Evolutionary conservation across 2,113 vertebrate genomes (phyloP).

Genomic region (Labrus mixtus): DNA sequence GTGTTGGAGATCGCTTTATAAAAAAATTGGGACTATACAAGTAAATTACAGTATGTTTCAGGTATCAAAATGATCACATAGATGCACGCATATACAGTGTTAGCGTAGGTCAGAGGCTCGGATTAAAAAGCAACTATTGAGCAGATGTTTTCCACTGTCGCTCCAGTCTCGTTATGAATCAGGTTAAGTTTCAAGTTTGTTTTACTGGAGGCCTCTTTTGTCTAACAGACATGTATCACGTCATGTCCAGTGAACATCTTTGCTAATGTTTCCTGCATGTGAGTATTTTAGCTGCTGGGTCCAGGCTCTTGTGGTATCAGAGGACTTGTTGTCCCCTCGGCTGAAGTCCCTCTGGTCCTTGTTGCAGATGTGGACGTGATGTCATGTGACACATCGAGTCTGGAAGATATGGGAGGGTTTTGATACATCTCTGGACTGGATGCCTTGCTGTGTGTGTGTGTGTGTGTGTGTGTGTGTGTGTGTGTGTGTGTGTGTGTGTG

Average conservation of each 20-base stretch:
- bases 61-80: too few species aligned
- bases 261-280: constrained; percentile 12
- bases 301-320: constrained; percentile 27
- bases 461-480: constrained; percentile 1
- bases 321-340: constrained; percentile 29
- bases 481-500: too few species aligned
- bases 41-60: background rate
- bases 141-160: background rate
- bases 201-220: background rate
- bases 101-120: background rate
- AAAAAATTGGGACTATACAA: too few species aligned
- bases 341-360: constrained; percentile 16
- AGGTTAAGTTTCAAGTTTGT: background rate
- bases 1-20: too few species aligned
- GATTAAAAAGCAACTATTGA: background rate
- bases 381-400: constrained; percentile 55
- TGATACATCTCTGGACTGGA: constrained; percentile 6
- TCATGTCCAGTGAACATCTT: constrained; percentile 17
- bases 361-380: constrained; percentile 60
- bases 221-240: constrained; percentile 15
- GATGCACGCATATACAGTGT: too few species aligned
- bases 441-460: background rate
- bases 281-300: constrained; percentile 12
- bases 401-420: constrained; percentile 43
- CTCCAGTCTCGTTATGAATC: background rate